A percentile compares a stretch with the other conserved stretches of the same genome.
These are phyloP conservation scores for Cryptoprocta ferox DNA, from an alignment of 2,797 vertebrate genomes.

Conservation along the genomic window DNA sequence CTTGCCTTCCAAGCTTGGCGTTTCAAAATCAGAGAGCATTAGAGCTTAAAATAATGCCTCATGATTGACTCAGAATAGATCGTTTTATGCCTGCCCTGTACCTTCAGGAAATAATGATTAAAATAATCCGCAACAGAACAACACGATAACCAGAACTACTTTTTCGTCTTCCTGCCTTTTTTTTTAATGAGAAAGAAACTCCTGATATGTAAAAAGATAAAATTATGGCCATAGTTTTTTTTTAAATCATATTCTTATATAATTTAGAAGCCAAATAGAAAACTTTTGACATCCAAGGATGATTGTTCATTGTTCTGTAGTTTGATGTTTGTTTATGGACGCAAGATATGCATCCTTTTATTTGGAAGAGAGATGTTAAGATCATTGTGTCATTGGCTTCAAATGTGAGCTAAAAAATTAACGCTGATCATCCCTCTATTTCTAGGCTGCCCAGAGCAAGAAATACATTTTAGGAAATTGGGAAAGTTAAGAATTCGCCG, in stretches of 20 bases:
- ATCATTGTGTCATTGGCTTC: neutral
- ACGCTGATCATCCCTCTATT: neutral
- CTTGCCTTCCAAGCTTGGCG: neutral
- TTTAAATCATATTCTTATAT: neutral
- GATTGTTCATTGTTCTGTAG: neutral
- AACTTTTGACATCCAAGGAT: neutral
- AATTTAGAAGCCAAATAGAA: conserved; percentile 26
- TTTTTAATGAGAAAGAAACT: neutral
- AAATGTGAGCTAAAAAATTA: neutral
- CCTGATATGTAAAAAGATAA: neutral
- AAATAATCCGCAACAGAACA: neutral
- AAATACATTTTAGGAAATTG: conserved; percentile 12
- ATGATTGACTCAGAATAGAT: neutral
- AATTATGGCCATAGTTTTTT: neutral
- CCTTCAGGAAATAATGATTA: neutral
- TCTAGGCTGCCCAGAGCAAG: neutral
- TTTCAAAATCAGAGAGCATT: neutral
- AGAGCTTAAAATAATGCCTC: neutral
- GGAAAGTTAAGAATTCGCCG: neutral
- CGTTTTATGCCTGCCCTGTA: neutral
- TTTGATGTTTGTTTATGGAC: neutral
- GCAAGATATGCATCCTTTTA: neutral
- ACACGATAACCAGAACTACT: neutral
- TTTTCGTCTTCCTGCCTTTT: neutral
- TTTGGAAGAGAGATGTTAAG: neutral